These are phyloP conservation scores for Notolepis coatsorum DNA, from an alignment of 2,797 vertebrate species.

Conservation along the genomic window DNA sequence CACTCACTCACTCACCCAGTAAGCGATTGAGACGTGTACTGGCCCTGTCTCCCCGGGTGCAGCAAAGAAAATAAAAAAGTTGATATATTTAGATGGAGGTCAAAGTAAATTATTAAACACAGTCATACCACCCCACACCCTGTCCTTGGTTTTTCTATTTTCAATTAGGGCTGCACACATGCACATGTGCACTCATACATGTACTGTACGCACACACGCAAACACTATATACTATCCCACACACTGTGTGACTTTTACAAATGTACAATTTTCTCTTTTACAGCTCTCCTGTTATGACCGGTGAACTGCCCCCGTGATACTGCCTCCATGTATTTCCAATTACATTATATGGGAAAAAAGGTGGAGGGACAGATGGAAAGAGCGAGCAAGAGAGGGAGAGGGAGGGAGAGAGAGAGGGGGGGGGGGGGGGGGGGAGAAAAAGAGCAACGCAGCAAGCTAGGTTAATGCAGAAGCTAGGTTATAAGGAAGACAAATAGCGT, in stretches of 20 bases:
- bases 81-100: too few relatives aligned
- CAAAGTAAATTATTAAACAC: constrained; percentile 43
- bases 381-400: not conserved
- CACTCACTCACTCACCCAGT: too few relatives aligned
- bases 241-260: constrained; percentile 34
- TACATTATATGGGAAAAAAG: constrained; percentile 77
- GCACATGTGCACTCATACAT: too few relatives aligned
- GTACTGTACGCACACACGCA: not conserved
- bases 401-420: not conserved
- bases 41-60: too few relatives aligned
- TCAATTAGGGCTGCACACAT: too few relatives aligned
- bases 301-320: constrained; percentile 73
- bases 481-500: constrained; percentile 80
- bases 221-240: not conserved
- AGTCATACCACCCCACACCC: constrained; percentile 11
- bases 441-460: constrained; percentile 61
- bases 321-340: constrained; percentile 78
- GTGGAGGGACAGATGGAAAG: constrained; percentile 68
- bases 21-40: too few relatives aligned
- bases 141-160: constrained; percentile 39
- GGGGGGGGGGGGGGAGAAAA: constrained; percentile 36
- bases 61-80: too few relatives aligned
- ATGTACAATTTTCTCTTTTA: constrained; percentile 63
- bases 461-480: constrained; percentile 73
- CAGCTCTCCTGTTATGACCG: constrained; percentile 63